Percentiles rank a stretch among this genome's conserved stretches.
Evolutionary conservation across 2,113 vertebrate species (phyloP).

Genomic region (Parotia lawesii): DNA sequence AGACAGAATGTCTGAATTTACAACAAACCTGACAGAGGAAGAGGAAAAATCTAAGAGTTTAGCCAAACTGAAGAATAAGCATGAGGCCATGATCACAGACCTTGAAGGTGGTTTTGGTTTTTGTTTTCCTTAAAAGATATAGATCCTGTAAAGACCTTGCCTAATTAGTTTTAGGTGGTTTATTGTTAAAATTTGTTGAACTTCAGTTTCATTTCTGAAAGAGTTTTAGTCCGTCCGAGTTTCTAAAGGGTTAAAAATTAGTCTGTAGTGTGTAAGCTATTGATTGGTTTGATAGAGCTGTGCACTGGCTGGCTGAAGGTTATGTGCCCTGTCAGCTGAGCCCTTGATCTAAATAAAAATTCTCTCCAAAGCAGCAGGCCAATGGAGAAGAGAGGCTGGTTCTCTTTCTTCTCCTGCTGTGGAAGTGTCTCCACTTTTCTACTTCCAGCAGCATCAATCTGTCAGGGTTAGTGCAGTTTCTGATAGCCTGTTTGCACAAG

Average conservation of each 20-base stretch:
- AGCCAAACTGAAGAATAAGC: constrained; percentile 96
- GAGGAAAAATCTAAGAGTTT: constrained; percentile 98
- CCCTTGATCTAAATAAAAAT: constrained; percentile 54
- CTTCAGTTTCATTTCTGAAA: neutral
- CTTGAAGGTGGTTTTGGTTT: constrained; percentile 81
- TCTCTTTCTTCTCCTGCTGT: constrained; percentile 45
- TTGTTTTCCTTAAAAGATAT: neutral
- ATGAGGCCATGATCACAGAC: constrained; percentile 97
- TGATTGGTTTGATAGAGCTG: constrained; percentile 36
- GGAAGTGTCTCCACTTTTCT: constrained; percentile 21
- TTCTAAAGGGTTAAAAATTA: constrained; percentile 60
- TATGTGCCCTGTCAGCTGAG: constrained; percentile 57
- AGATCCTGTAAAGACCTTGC: neutral
- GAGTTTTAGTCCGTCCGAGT: neutral
- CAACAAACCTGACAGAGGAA: constrained; percentile 92
- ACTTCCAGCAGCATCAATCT: constrained; percentile 7
- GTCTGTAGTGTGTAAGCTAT: constrained; percentile 17
- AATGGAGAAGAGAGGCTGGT: constrained; percentile 53
- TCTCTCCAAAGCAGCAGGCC: constrained; percentile 27
- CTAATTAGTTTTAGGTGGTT: neutral
- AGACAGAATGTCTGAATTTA: constrained; percentile 92
- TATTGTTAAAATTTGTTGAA: neutral
- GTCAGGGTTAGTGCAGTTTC: constrained; percentile 41
- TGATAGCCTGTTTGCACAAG: neutral
- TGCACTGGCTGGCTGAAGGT: constrained; percentile 43